A percentile compares a stretch with the other conserved stretches of the same genome.
These are phyloP conservation scores for Cotesia chilonis DNA, from an alignment of 1,140 invertebrate genomes.

Conservation along the genomic window DNA sequence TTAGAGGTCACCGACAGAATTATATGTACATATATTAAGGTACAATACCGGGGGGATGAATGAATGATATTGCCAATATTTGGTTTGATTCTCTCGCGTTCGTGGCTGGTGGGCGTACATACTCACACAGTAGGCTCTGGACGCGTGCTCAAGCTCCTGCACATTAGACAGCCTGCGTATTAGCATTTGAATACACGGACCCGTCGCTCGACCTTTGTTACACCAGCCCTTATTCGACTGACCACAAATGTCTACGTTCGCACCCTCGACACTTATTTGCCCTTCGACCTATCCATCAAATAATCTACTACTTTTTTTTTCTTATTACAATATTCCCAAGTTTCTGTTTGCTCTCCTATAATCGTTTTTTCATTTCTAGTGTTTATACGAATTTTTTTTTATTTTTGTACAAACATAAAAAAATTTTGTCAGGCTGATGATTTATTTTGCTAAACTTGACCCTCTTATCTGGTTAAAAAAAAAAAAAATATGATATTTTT, in stretches of 20 bases:
- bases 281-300: constrained; percentile 13
- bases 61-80: constrained; percentile 66
- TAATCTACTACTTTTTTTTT: constrained; percentile 1
- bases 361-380: background rate
- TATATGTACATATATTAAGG: constrained; percentile 21
- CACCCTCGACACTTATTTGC: constrained; percentile 12
- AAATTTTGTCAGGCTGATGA: too few relatives aligned
- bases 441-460: too few relatives aligned
- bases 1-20: constrained; percentile 40
- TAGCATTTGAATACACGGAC: constrained; percentile 62
- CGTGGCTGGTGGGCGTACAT: constrained; percentile 42
- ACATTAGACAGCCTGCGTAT: constrained; percentile 58
- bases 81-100: constrained; percentile 62
- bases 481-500: too few relatives aligned
- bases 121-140: constrained; percentile 27
- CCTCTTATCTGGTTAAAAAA: too few relatives aligned
- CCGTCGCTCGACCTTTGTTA: constrained; percentile 60
- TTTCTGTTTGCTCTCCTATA: background rate
- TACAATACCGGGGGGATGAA: constrained; percentile 51
- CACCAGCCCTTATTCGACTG: constrained; percentile 44
- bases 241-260: constrained; percentile 47
- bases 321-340: background rate
- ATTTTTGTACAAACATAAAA: too few relatives aligned
- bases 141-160: constrained; percentile 36
- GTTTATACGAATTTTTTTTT: background rate